Evolutionary conservation across 2,113 vertebrate species (phyloP).

Genomic region (Tenrec ecaudatus): DNA sequence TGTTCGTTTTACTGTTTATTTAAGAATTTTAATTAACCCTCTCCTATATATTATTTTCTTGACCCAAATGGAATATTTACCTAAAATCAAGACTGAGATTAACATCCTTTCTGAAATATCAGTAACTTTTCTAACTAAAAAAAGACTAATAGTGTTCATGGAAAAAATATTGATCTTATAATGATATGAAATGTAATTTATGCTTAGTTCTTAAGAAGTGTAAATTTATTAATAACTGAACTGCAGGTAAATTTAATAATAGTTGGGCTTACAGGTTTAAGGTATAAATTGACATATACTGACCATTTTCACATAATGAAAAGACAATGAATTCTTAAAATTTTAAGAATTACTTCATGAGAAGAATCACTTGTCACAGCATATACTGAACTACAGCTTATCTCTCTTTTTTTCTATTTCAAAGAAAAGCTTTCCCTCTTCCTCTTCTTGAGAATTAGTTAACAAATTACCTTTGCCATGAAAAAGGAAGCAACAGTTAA

Average conservation of each 20-base stretch:
- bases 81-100: no score
- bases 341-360: not conserved
- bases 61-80: no score
- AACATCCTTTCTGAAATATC: no score
- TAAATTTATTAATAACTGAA: conserved; percentile 16
- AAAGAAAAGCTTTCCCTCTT: no score
- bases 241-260: conserved; percentile 3
- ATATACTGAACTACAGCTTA: not conserved
- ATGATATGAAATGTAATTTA: conserved; percentile 2
- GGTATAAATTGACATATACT: not conserved
- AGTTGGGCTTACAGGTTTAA: not conserved
- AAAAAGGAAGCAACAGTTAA: not conserved
- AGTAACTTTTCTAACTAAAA: no score
- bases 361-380: not conserved
- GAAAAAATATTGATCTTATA: not conserved
- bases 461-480: not conserved
- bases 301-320: not conserved
- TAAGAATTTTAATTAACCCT: no score
- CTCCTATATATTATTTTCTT: no score
- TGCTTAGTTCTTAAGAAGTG: no score
- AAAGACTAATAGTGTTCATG: no score
- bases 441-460: not conserved
- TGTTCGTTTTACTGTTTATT: no score
- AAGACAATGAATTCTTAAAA: not conserved
- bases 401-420: not conserved